A percentile compares a stretch with the other conserved stretches of the same genome.
Evolutionary conservation across 2,888 invertebrate species (phyloP).

Genomic region (Ormyrus thymus): DNA sequence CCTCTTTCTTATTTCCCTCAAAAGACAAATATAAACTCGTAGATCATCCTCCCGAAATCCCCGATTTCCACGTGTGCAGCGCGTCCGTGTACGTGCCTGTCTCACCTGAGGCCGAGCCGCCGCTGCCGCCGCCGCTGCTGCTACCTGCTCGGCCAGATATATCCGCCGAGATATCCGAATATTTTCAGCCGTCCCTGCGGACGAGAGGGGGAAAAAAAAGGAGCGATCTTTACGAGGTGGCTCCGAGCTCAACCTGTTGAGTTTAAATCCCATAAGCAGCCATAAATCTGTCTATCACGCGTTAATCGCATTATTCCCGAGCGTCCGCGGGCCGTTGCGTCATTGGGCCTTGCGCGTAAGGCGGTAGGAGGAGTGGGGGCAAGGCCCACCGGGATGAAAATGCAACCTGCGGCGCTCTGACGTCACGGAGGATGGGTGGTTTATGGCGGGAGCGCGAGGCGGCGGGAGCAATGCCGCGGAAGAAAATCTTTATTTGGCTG

Average conservation of each 20-base stretch:
- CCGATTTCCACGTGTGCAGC: slow-evolving; percentile 49
- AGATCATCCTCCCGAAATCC: slow-evolving; percentile 46
- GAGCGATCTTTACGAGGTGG: slow-evolving; percentile 57
- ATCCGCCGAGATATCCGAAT: slow-evolving; percentile 39
- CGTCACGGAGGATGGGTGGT: neutral
- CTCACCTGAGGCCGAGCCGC: slow-evolving; percentile 38
- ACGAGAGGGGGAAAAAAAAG: neutral
- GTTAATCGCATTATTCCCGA: slow-evolving; percentile 67
- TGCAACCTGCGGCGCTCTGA: neutral
- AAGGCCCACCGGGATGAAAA: slow-evolving; percentile 3
- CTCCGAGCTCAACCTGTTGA: slow-evolving; percentile 65
- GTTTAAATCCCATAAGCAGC: slow-evolving; percentile 68
- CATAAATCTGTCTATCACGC: slow-evolving; percentile 66
- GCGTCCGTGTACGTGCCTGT: slow-evolving; percentile 24
- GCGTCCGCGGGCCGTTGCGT: slow-evolving; percentile 19
- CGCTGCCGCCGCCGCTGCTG: neutral
- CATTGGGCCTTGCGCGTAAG: neutral
- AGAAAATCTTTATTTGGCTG: neutral
- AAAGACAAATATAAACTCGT: slow-evolving; percentile 51
- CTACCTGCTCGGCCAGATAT: slow-evolving; percentile 30
- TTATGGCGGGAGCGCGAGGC: slow-evolving; percentile 4
- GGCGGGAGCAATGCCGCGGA: slow-evolving; percentile 1
- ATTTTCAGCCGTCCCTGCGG: slow-evolving; percentile 6
- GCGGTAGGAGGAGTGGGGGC: neutral
- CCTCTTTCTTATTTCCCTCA: slow-evolving; percentile 42